These are phyloP conservation scores for Chlorodrepanis virens DNA, from an alignment of 2,113 vertebrate species.

Conservation along the genomic window DNA sequence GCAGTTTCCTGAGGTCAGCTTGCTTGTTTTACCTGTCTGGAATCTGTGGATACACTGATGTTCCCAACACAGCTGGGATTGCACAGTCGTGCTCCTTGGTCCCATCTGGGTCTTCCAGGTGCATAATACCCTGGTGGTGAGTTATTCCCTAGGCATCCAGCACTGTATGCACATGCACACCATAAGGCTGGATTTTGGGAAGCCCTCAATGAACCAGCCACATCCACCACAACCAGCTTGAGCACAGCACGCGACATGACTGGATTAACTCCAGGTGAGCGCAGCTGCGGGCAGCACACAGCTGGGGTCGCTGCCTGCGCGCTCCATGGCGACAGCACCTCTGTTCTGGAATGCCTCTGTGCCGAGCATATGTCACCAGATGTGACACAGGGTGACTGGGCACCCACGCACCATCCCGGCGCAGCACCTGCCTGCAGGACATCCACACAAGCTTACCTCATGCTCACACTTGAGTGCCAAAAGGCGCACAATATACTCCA, in stretches of 20 bases:
- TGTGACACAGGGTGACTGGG: fast-evolving
- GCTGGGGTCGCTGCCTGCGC: fast-evolving
- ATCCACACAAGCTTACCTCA: neutral
- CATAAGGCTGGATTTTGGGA: neutral
- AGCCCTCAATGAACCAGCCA: neutral
- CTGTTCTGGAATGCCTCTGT: neutral
- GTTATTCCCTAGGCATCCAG: neutral
- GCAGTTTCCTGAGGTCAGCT: neutral
- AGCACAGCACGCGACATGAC: fast-evolving
- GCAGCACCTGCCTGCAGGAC: fast-evolving
- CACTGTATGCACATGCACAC: fast-evolving
- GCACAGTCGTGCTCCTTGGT: fast-evolving
- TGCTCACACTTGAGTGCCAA: neutral
- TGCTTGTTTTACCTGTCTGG: fast-evolving
- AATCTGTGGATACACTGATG: fast-evolving
- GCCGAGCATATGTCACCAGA: fast-evolving
- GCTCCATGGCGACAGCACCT: fast-evolving
- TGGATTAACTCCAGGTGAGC: fast-evolving
- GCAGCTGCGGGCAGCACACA: fast-evolving
- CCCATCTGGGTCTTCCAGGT: neutral
- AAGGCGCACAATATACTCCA: neutral
- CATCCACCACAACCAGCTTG: fast-evolving
- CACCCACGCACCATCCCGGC: fast-evolving
- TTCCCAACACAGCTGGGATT: neutral
- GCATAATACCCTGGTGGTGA: fast-evolving